Conservation (phyloP, 2,888 invertebrate genomes). For the Steinernema hermaphroditum region DNA sequence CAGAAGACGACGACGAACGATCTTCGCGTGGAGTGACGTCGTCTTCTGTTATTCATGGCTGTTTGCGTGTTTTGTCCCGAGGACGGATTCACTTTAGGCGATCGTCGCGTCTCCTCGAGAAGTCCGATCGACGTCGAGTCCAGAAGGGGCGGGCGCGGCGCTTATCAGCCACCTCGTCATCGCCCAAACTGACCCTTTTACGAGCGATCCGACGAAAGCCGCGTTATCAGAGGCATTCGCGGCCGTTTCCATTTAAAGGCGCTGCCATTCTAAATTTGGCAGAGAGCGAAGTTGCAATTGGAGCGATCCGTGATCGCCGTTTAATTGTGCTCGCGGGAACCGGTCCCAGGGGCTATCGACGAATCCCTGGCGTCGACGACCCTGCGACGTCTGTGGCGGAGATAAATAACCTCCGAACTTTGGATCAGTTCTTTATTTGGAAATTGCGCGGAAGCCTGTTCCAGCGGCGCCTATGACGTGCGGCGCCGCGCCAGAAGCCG, state of each 20-base stretch:
- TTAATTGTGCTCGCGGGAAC: constrained; percentile 24
- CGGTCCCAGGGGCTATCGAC: neutral
- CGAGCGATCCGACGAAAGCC: neutral
- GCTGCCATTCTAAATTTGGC: constrained; percentile 22
- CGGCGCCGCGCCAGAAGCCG: neutral
- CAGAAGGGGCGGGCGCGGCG: neutral
- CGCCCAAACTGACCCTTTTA: constrained; percentile 16
- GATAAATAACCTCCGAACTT: constrained; percentile 31
- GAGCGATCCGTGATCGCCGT: constrained; percentile 24
- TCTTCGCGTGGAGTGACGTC: too few species aligned
- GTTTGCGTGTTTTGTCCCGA: too few species aligned
- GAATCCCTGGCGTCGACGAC: neutral
- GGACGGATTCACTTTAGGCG: too few species aligned
- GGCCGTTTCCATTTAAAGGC: constrained; percentile 27
- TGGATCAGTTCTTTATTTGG: constrained; percentile 21
- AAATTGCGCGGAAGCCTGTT: constrained; percentile 25
- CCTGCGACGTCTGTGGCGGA: constrained; percentile 2
- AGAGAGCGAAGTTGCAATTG: constrained; percentile 24
- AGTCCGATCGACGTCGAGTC: neutral
- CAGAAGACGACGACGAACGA: too few species aligned
- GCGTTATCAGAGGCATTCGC: neutral
- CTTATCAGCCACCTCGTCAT: neutral
- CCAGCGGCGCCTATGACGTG: neutral
- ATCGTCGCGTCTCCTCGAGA: too few species aligned
- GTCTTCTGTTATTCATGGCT: too few species aligned